Base-by-base conservation (phyloP, 2,888 invertebrate genomes). In the Brachyopa scutellaris region DNA sequence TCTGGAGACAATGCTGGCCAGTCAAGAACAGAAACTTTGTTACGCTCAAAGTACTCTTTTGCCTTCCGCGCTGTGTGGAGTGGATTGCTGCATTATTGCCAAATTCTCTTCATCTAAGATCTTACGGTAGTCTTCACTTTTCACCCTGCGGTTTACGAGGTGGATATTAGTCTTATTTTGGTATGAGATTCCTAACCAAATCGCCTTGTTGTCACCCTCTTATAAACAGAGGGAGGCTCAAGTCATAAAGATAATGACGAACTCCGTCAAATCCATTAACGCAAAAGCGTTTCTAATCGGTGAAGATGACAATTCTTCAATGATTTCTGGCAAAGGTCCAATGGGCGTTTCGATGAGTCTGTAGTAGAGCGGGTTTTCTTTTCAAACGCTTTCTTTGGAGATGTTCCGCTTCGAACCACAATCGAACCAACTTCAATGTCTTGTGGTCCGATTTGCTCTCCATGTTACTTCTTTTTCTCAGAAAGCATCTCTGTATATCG, bases 1-100 rank as follows among this genome's bases (percentile, higher is more conserved):
- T 38, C n/a, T 38, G 38, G 38, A 38, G 38, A 38, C n/a, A 38
- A 38, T 38, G 38, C 38, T 38, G 38, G 38, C 38, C 38, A n/a
- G 38, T 38, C 38, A 38, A 38, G 13, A 38, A 4, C 38, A 4
- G 38, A 7, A 38, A 7, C 38, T 3, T 38, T 38, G 38, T 38
- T 38, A 38, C 13, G n/a, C 38, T 38, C 11, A 9, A 38, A 38
- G 38, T 38, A 9, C n/a, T 38, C n/a, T 38, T 38, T 26, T 26
- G 8, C 38, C 38, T 38, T 38, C 38, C 38, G n/a, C 4, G 38
- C 38, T 38, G 13, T 38, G 38, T 38, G 38, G 26, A 26, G 38
- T 38, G 38, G 26, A 26, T 26, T 26, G 26, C 26, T 26, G 26
- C 26, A 26, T 26, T 26, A 26, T 26, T 26, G 3, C 6, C 13